These are phyloP conservation scores for Epiblema foenella DNA, from an alignment of 2,888 invertebrate genomes.

Conservation along the genomic window DNA sequence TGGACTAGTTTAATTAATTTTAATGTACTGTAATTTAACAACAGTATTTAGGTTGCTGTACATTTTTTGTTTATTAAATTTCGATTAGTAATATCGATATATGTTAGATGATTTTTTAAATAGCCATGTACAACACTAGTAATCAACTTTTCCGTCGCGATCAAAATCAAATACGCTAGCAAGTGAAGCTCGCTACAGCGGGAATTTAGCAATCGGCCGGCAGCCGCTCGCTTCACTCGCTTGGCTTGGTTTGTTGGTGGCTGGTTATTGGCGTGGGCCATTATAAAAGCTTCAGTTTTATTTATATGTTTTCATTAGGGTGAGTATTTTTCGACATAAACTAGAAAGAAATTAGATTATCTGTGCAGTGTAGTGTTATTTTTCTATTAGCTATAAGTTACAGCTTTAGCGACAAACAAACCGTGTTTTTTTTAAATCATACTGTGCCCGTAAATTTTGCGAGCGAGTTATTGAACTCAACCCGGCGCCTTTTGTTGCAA, in stretches of 20 bases:
- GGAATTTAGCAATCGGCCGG: slow-evolving; percentile 44
- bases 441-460: slow-evolving; percentile 15
- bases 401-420: slow-evolving; percentile 14
- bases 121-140: slow-evolving; percentile 30
- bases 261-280: slow-evolving; percentile 33
- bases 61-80: too few relatives aligned
- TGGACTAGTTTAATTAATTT: too few relatives aligned
- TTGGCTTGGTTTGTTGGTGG: slow-evolving; percentile 22
- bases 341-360: background rate
- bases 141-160: slow-evolving; percentile 40
- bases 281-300: slow-evolving; percentile 19
- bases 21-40: too few relatives aligned
- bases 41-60: too few relatives aligned
- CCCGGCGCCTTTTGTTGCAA: slow-evolving; percentile 12
- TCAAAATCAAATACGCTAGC: slow-evolving; percentile 23
- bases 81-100: slow-evolving; percentile 14
- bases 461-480: slow-evolving; percentile 16
- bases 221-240: slow-evolving; percentile 34
- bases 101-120: background rate
- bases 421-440: slow-evolving; percentile 21
- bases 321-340: slow-evolving; percentile 16
- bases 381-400: slow-evolving; percentile 32
- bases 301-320: slow-evolving; percentile 34
- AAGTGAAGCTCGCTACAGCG: slow-evolving; percentile 29
- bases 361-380: slow-evolving; percentile 12